Base-by-base conservation (phyloP, 2,113 vertebrate genomes). In the Rattus rattus region DNA sequence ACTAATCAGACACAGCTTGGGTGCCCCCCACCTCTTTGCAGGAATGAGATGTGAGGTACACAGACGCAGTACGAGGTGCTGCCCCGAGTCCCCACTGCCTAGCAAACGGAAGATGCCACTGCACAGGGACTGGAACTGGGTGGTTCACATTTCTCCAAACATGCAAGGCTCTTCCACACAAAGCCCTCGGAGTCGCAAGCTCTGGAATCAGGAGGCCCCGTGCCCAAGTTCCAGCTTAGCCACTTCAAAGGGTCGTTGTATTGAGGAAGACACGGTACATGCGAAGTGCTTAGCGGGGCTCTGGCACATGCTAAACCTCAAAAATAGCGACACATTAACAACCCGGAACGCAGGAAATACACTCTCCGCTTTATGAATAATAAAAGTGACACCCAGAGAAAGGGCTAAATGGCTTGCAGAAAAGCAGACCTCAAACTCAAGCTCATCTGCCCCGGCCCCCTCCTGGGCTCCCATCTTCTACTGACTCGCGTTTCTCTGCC, bases 321-420 rank as follows among this genome's bases (percentile, higher is more conserved):
- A 33, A 72, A 69, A 52, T 39, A 59, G 56, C 33, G 52, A 73
- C 43, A 36, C 43, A 76, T 61, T 80, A 65, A 92, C 72, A 77
- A 88, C 61, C 67, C 49, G 4, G 65, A 61, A 86, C 47, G 30
- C 10, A 93, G 69, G 54, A 88, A 94, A 80, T 76, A 81, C 9
- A n/a, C 79, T 81, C 76, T 95, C 65, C 20, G 49, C 49, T 87
- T 94, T 59, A 86, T 61, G n/a, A 30, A 90, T 83, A 49, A 92
- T 65, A 49, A 88, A 95, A 80, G 63, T 49, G 90, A 91, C 69
- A 30, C 54, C 92, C 54, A n/a, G 65, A 93, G 61, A 87, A 75
- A 54, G 43, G 8, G 11, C 76, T 28, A 43, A 90, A 26, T 33
- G 54, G 10, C 47, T n/a, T 91, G 70, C 28, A n/a, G 59, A 52